These are phyloP conservation scores for Listronotus bonariensis DNA, from an alignment of 1,140 invertebrate genomes.

Conservation along the genomic window DNA sequence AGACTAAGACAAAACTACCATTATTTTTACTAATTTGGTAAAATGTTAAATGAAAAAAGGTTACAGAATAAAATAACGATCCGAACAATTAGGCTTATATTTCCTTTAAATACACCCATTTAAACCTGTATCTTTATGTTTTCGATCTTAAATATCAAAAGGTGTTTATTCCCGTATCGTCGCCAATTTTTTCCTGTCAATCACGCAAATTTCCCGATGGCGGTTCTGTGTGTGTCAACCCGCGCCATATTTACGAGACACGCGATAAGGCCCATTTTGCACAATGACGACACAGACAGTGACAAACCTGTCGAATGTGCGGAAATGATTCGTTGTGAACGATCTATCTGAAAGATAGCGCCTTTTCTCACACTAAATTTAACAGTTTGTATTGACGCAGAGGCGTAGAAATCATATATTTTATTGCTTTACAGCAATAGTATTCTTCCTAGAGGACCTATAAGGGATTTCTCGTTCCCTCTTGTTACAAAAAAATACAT, in stretches of 20 bases:
- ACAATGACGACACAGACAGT: conserved; percentile 35
- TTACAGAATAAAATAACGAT: no score
- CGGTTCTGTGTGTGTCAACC: neutral
- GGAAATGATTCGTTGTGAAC: conserved; percentile 34
- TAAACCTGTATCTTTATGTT: no score
- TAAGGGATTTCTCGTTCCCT: neutral
- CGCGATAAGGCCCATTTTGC: conserved; percentile 31
- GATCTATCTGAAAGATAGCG: conserved; percentile 26
- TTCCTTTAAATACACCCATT: no score
- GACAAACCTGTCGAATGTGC: conserved; percentile 39
- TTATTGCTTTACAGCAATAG: no score
- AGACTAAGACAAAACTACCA: no score
- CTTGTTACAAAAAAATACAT: conserved; percentile 12
- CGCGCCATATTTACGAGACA: conserved; percentile 36
- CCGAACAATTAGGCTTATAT: no score
- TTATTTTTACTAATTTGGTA: no score
- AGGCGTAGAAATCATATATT: conserved; percentile 4
- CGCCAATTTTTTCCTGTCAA: conserved; percentile 29
- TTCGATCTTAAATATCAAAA: conserved; percentile 1
- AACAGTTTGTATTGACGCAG: conserved; percentile 16
- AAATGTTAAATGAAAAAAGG: no score
- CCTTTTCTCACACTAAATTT: conserved; percentile 38
- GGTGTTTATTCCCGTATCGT: conserved; percentile 14
- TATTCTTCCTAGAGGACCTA: no score
- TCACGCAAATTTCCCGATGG: conserved; percentile 36